Conservation (phyloP, 1,140 invertebrate species). For the Aleiodes sp. region DNA sequence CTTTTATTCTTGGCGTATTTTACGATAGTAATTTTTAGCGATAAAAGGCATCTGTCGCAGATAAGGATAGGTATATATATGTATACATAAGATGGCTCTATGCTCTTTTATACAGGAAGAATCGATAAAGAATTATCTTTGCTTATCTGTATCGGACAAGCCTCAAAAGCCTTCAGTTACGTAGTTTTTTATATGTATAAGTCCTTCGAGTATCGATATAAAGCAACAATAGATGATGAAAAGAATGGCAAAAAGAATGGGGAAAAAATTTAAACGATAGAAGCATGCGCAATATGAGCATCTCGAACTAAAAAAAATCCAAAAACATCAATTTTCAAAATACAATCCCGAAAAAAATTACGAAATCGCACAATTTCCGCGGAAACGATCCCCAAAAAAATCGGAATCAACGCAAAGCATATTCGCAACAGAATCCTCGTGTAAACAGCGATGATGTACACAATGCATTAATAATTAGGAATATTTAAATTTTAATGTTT, state of each 20-base stretch:
- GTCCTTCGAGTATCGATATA: neutral
- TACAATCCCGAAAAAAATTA: too few relatives aligned
- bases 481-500: neutral
- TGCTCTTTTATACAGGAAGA: too few relatives aligned
- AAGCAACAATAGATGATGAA: neutral
- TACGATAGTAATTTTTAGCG: neutral
- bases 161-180: neutral
- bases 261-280: too few relatives aligned
- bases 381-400: too few relatives aligned
- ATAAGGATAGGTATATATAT: neutral
- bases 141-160: neutral
- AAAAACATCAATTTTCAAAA: too few relatives aligned
- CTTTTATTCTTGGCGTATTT: neutral
- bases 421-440: too few relatives aligned
- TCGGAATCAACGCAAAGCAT: too few relatives aligned
- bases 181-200: neutral
- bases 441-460: neutral
- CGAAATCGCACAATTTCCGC: too few relatives aligned
- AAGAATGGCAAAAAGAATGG: neutral
- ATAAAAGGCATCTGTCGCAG: constrained; percentile 3
- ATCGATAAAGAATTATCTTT: constrained; percentile 7
- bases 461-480: neutral
- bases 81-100: neutral
- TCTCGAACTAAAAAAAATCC: too few relatives aligned
- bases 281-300: too few relatives aligned